These are phyloP conservation scores for Asobara japonica DNA, from an alignment of 1,140 invertebrate species.

Conservation along the genomic window DNA sequence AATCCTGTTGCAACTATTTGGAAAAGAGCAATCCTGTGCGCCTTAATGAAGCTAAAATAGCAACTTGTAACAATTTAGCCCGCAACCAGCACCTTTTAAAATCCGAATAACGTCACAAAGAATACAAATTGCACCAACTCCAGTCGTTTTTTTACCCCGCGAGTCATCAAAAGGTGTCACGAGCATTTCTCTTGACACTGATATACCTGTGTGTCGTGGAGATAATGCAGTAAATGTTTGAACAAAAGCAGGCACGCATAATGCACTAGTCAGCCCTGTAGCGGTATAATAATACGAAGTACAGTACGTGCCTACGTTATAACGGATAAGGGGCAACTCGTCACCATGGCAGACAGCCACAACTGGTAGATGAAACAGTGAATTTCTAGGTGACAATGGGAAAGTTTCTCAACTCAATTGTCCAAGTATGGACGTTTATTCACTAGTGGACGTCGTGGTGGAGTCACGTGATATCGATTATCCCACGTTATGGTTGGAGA, in stretches of 20 bases:
- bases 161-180: not conserved
- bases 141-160: not conserved
- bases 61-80: no score
- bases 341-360: not conserved
- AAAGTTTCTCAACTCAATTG: not conserved
- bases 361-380: not conserved
- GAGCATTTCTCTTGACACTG: not conserved
- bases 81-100: no score
- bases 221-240: constrained; percentile 4
- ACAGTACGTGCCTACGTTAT: not conserved
- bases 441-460: no score
- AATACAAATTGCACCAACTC: not conserved
- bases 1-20: no score
- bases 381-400: not conserved
- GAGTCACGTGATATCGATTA: no score
- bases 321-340: not conserved
- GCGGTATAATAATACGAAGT: not conserved
- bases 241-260: not conserved
- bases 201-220: not conserved
- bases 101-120: not conserved
- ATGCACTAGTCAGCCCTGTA: not conserved
- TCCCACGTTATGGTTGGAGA: no score
- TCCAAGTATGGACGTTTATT: no score
- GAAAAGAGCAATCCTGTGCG: no score
- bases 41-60: no score